Conservation (phyloP, 2,797 vertebrate genomes). For the Geotrypetes seraphini region DNA sequence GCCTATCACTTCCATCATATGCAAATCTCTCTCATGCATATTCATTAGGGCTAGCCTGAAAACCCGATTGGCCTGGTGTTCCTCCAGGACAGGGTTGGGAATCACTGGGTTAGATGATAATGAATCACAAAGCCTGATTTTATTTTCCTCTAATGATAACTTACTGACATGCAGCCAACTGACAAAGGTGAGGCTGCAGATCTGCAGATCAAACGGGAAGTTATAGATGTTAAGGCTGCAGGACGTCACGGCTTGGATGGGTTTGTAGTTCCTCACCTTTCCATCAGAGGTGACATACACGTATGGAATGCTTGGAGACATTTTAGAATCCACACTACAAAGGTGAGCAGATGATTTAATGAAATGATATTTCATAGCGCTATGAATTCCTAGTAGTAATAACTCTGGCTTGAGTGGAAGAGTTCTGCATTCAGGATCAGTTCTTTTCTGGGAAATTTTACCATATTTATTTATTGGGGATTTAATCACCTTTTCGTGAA, state of each 20-base stretch:
- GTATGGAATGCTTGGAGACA: constrained; percentile 88
- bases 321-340: constrained; percentile 85
- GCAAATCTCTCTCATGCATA: no score
- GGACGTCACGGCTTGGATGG: constrained; percentile 90
- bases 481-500: no score
- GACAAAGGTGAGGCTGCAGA: constrained; percentile 95
- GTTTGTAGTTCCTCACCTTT: constrained; percentile 86
- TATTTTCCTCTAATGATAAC: no score
- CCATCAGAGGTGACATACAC: constrained; percentile 77
- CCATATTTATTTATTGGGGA: no score
- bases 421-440: no score
- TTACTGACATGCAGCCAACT: constrained; percentile 94
- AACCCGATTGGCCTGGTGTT: no score
- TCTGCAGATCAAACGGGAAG: constrained; percentile 95
- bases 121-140: no score
- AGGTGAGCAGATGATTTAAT: neutral
- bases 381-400: neutral
- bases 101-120: no score
- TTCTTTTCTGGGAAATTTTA: no score
- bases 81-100: no score
- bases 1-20: no score
- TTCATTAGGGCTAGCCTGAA: no score
- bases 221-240: constrained; percentile 96
- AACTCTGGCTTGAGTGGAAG: neutral
- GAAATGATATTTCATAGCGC: neutral